Base-by-base conservation (phyloP, 1,140 invertebrate species). In the Bathynomus jamesi region DNA sequence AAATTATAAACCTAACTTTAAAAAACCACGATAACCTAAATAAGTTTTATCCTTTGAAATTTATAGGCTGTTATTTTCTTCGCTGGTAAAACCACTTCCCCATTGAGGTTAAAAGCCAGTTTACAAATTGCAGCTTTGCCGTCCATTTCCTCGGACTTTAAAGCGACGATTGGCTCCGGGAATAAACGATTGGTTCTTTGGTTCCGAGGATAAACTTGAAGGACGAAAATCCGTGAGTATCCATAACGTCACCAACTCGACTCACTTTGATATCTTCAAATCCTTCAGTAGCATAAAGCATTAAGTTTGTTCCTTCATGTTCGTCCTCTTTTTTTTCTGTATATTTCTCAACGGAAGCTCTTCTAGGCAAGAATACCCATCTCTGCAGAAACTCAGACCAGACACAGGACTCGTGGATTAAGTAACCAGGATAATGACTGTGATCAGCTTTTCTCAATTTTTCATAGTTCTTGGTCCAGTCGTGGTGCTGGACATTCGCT, bases 1-100 rank as follows among this genome's bases (percentile, higher is more conserved):
- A n/a, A n/a, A n/a, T n/a, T n/a, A n/a, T n/a, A n/a, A n/a, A n/a
- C n/a, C n/a, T n/a, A n/a, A n/a, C n/a, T n/a, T n/a, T n/a, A n/a
- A n/a, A n/a, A n/a, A n/a, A n/a, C n/a, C n/a, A n/a, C n/a, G n/a
- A n/a, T n/a, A n/a, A n/a, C n/a, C n/a, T 83, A 96, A 84, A 96
- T 88, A 86, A 99, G 99, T 85, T 98, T 96, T 69, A 99, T 84
- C 62, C 97, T 97, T 85, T 99, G 97, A 84, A 92, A 99, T 86
- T 99, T 99, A 73, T 90, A 86, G 79, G 95, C 88, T 62, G 88
- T 87, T 32, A 99, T 87, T 81, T 90, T 88, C 2, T 85, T 87
- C 81, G 99, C 96, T 0, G 89, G 86, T 78, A 98, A 79, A 72
- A 99, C 78, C 29, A 96, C 88, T 70, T 88, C 86, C 0, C 96